Evolutionary conservation across 1,140 invertebrate genomes (phyloP), one percentile per base, ranked within the genome.

Genomic region (Conus betulinus): DNA sequence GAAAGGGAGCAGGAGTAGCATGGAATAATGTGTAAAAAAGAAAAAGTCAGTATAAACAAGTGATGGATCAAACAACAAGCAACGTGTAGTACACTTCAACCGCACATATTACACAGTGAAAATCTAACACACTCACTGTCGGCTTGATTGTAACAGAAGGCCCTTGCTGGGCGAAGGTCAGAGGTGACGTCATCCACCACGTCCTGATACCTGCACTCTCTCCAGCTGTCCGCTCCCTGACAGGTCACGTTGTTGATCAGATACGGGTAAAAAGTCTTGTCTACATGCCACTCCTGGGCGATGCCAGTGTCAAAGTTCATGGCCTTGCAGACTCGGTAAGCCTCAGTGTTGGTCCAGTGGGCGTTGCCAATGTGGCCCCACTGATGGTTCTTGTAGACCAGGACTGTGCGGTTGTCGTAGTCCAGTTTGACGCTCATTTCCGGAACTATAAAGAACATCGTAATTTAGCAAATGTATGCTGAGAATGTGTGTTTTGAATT

Each of bases 351-450:
- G 7, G 82, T 84, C 82, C 82, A 84, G 55, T 27, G 82, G 17
- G 60, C 82, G 53, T 63, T 23, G 27, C 82, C 60, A 55, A 84
- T 63, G 55, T 84, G 63, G 82, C 82, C 82, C 82, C 82, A 84
- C 55, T 63, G 55, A 20, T 23, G 23, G n/a, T 84, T 25, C 5
- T 39, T 53, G 25, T 63, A 84, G 11, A 84, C 82, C 82, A 84
- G 53, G 13, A 84, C 57, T 27, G 53, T 60, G n/a, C 23, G 11
- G 7, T 84, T 11, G 57, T 60, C n/a, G 11, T 25, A 63, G 82
- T 63, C 53, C 20, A 84, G 55, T 84, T 84, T 84, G n/a, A 84
- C 55, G 23, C 55, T 63, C 82, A 84, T 60, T 7, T 84, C 82
- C 11, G 23, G 23, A 25, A 13, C 55, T 84, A 55, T 4, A 63